Conservation (phyloP, 2,797 vertebrate genomes). For the Garrulus glandarius region DNA sequence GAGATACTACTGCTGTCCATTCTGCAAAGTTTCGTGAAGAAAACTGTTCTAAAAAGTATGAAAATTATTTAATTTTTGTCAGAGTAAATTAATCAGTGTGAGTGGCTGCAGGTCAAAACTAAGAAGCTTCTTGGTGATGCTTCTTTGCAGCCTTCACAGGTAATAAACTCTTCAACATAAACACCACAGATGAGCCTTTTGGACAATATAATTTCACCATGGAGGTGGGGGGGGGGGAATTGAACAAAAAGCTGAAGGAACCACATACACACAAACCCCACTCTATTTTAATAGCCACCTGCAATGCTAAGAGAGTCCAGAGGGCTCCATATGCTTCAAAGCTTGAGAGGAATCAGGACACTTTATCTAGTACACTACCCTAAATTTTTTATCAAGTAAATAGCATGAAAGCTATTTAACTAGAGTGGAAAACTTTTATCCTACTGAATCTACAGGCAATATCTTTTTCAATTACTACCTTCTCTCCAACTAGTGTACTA, state of each 20-base stretch:
- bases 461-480: not conserved
- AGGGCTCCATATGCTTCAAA: not conserved
- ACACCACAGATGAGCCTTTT: not conserved
- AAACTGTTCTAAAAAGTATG: not conserved
- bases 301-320: not conserved
- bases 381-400: not conserved
- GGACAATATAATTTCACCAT: not conserved
- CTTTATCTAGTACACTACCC: not conserved
- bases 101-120: not conserved
- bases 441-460: not conserved
- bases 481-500: not conserved
- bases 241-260: not conserved
- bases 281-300: not conserved
- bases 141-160: not conserved
- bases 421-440: not conserved
- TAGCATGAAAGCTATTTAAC: not conserved
- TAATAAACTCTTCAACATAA: not conserved
- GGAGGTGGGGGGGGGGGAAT: rapidly evolving
- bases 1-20: not conserved
- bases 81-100: rapidly evolving
- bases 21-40: not conserved
- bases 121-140: not conserved
- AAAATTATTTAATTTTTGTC: not conserved
- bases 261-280: not conserved
- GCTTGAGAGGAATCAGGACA: not conserved